These are phyloP conservation scores for Choloepus didactylus DNA, from an alignment of 2,797 vertebrate species.

Conservation along the genomic window DNA sequence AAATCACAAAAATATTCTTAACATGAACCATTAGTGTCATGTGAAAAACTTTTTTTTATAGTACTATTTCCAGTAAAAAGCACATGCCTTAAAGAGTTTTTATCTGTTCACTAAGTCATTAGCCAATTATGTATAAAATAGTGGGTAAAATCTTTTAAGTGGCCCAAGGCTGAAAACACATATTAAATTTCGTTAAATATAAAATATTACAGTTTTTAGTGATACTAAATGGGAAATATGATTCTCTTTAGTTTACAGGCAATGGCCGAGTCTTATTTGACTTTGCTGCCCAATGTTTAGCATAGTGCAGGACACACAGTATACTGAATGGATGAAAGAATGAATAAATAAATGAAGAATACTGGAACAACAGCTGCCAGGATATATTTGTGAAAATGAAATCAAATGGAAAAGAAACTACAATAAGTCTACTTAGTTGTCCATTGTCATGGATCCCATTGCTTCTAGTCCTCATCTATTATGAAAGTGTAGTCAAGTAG, in stretches of 20 bases:
- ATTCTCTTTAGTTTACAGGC: background rate
- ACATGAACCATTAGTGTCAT: background rate
- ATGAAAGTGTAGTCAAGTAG: background rate
- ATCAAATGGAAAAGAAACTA: background rate
- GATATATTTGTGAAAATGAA: background rate
- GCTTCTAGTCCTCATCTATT: background rate
- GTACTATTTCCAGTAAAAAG: background rate
- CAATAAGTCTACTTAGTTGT: background rate
- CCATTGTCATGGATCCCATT: background rate
- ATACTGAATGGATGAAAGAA: background rate
- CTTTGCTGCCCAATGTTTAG: background rate
- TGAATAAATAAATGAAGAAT: background rate
- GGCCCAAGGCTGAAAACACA: background rate
- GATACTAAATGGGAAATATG: background rate
- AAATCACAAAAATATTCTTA: slow-evolving; percentile 48
- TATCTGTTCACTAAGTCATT: background rate
- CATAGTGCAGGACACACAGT: background rate
- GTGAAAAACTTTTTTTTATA: background rate
- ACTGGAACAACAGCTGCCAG: background rate
- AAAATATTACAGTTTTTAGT: background rate
- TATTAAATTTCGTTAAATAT: slow-evolving; percentile 11
- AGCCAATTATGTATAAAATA: slow-evolving; percentile 7
- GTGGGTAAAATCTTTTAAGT: background rate
- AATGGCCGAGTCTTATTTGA: background rate
- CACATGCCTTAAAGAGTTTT: background rate